These are phyloP conservation scores for Lycocorax pyrrhopterus DNA, from an alignment of 2,113 vertebrate species.

Conservation along the genomic window DNA sequence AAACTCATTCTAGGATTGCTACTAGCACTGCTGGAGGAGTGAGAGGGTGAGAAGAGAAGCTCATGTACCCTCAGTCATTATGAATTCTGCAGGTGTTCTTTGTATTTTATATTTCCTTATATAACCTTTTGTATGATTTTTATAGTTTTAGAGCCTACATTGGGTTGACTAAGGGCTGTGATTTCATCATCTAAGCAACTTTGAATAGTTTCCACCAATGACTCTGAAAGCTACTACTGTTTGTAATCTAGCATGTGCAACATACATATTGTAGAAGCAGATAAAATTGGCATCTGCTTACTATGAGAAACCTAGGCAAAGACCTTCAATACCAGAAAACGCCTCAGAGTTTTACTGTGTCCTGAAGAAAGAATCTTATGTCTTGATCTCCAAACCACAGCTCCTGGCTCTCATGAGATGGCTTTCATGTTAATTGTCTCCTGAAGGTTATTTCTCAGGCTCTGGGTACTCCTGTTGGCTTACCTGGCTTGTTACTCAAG, in stretches of 20 bases:
- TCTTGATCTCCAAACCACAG: background rate
- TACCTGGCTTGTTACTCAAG: background rate
- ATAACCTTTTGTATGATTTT: background rate
- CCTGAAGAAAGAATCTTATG: background rate
- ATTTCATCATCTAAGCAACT: background rate
- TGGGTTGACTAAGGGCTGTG: background rate
- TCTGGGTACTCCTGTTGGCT: background rate
- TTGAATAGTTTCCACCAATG: background rate
- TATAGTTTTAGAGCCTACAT: background rate
- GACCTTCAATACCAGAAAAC: background rate
- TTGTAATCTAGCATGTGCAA: background rate
- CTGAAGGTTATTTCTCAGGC: slow-evolving; percentile 19
- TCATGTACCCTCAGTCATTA: background rate
- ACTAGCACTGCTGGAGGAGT: background rate
- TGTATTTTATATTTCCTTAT: background rate
- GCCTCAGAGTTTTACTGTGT: background rate
- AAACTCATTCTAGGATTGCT: background rate
- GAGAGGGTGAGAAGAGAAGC: background rate
- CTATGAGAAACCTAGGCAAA: background rate
- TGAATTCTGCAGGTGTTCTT: background rate
- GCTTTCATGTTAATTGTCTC: slow-evolving; percentile 12
- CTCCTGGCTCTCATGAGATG: background rate
- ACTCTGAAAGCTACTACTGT: background rate
- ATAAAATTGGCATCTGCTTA: background rate
- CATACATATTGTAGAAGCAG: background rate